phyloP scores from a whole-genome alignment of 2,888 invertebrate genomes.

The Acleris holmiana region DNA sequence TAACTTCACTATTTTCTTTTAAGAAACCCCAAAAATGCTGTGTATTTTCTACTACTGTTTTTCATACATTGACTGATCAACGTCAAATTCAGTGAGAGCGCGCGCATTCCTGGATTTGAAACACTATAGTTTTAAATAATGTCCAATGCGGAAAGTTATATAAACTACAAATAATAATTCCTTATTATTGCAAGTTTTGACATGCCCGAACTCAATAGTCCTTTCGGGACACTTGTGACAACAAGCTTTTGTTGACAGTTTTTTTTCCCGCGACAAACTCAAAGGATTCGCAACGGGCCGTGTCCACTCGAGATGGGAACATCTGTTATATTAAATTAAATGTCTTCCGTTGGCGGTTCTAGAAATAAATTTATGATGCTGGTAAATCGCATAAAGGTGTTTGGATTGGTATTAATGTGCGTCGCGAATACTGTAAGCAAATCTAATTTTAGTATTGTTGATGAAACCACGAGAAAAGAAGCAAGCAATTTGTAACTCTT shows the following conservation, averaged over 20 bases:
- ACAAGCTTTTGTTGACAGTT: constrained; percentile 71
- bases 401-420: constrained; percentile 33
- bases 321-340: constrained; percentile 76
- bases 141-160: background rate
- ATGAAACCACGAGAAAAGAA: no score
- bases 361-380: constrained; percentile 57
- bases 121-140: background rate
- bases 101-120: no score
- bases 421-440: constrained; percentile 15
- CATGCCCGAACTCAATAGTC: constrained; percentile 59
- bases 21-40: no score
- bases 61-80: no score
- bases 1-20: no score
- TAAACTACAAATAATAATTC: constrained; percentile 8
- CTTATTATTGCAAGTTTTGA: constrained; percentile 12
- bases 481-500: no score
- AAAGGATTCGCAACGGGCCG: constrained; percentile 71
- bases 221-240: constrained; percentile 74
- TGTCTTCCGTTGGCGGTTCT: constrained; percentile 59
- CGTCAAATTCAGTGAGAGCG: no score
- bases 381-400: constrained; percentile 36
- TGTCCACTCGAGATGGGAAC: constrained; percentile 68
- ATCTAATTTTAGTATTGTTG: constrained; percentile 6
- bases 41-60: no score
- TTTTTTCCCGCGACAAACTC: constrained; percentile 69